A percentile compares a stretch with the other conserved stretches of the same genome.
These are phyloP conservation scores for Tyria jacobaeae DNA, from an alignment of 2,888 invertebrate species.

Conservation along the genomic window DNA sequence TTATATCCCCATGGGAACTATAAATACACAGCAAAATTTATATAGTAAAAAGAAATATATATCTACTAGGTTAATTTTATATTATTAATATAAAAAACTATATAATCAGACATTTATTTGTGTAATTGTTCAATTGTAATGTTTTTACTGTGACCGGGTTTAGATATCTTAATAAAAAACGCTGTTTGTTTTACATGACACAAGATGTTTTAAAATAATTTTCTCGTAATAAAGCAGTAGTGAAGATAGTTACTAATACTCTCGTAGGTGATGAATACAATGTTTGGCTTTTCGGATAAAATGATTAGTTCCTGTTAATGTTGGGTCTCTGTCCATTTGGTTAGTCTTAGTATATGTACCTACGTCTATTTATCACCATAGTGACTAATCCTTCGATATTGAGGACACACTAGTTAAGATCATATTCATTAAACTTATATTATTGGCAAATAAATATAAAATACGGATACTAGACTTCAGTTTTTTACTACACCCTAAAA, in stretches of 20 bases:
- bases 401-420: conserved; percentile 18
- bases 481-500: conserved; percentile 25
- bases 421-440: conserved; percentile 30
- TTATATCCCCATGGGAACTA: conserved; percentile 24
- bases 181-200: background rate
- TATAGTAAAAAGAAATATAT: background rate
- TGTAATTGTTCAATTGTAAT: background rate
- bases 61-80: conserved; percentile 8
- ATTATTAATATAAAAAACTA: conserved; percentile 17
- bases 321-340: conserved; percentile 9
- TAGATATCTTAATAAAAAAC: conserved; percentile 1
- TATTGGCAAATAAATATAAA: conserved; percentile 31
- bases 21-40: conserved; percentile 5
- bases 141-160: background rate
- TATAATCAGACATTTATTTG: conserved; percentile 2
- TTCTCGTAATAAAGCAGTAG: background rate
- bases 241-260: conserved; percentile 7
- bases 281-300: conserved; percentile 1
- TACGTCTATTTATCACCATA: background rate
- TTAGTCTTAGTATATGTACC: background rate
- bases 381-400: conserved; percentile 7
- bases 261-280: conserved; percentile 8
- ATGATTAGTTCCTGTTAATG: background rate
- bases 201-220: conserved; percentile 4
- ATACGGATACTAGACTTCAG: conserved; percentile 21